Conservation (phyloP, 2,113 vertebrate genomes). For the Brachirus orientalis region DNA sequence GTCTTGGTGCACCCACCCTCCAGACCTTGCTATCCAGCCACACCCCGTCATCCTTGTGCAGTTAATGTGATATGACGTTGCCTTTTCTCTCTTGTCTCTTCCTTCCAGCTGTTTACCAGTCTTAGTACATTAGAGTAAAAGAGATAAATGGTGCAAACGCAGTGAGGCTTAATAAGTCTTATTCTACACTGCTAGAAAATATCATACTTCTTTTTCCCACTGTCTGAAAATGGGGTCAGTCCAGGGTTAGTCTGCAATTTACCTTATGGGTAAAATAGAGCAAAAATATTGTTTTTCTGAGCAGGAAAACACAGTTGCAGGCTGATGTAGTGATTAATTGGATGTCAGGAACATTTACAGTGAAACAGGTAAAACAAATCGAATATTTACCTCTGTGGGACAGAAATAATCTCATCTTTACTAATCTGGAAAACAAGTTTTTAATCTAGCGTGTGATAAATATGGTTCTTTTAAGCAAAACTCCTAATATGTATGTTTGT, state of each 20-base stretch:
- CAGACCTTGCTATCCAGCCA: slow-evolving; percentile 46
- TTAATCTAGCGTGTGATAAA: too few relatives aligned
- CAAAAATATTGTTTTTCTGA: not conserved
- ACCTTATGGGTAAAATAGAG: not conserved
- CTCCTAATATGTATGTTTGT: too few relatives aligned
- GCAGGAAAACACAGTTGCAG: not conserved
- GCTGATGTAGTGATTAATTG: not conserved
- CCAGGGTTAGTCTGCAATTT: not conserved
- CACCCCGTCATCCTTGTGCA: slow-evolving; percentile 5
- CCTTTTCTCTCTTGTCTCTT: not conserved
- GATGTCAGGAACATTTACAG: too few relatives aligned
- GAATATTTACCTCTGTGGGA: too few relatives aligned
- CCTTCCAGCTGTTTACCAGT: slow-evolving; percentile 37
- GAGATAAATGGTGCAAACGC: not conserved
- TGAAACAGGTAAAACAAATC: not conserved
- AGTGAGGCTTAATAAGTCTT: not conserved
- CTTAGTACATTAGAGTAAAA: slow-evolving; percentile 10
- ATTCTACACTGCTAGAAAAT: not conserved
- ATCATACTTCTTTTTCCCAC: not conserved
- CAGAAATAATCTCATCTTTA: too few relatives aligned
- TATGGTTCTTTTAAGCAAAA: too few relatives aligned
- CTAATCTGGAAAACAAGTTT: too few relatives aligned
- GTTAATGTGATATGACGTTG: slow-evolving; percentile 26
- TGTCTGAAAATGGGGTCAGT: not conserved
- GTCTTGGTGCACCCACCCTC: slow-evolving; percentile 10